These are phyloP conservation scores for Patella depressa DNA, from an alignment of 2,888 invertebrate genomes.

Conservation along the genomic window DNA sequence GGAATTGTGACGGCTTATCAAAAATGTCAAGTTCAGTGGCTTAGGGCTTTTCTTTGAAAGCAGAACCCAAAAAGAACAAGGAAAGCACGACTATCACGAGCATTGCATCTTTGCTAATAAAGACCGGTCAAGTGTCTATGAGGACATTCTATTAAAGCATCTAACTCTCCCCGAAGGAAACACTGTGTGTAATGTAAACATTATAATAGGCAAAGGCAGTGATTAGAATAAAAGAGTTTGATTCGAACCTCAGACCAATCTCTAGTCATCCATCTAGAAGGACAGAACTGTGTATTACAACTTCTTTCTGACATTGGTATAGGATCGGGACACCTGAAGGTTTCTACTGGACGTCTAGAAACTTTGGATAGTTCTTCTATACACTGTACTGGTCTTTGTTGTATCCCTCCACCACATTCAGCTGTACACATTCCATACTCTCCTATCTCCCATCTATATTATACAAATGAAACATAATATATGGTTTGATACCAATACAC, in stretches of 20 bases:
- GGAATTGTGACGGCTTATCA: background rate
- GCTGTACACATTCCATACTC: conserved; percentile 90
- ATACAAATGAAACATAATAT: conserved; percentile 1
- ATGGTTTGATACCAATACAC: too few species aligned
- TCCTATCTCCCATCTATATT: conserved; percentile 85
- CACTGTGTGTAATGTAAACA: too few species aligned
- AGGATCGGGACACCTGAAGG: conserved; percentile 91
- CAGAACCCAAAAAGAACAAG: too few species aligned
- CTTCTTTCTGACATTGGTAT: conserved; percentile 88
- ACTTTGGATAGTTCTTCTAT: conserved; percentile 76
- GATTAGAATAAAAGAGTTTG: too few species aligned
- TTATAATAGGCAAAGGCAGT: too few species aligned
- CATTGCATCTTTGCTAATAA: too few species aligned
- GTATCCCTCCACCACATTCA: conserved; percentile 88
- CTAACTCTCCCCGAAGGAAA: too few species aligned
- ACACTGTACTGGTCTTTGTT: conserved; percentile 86
- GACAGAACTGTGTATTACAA: conserved; percentile 91
- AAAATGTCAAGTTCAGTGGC: background rate
- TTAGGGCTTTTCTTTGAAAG: background rate
- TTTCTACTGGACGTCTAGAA: conserved; percentile 60
- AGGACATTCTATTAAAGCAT: too few species aligned
- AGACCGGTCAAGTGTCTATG: too few species aligned
- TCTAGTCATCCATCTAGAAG: conserved; percentile 88
- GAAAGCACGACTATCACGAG: too few species aligned
- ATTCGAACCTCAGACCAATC: conserved; percentile 87